Evolutionary conservation across 1,140 invertebrate genomes (phyloP).

Genomic region (Dreissena polymorpha): DNA sequence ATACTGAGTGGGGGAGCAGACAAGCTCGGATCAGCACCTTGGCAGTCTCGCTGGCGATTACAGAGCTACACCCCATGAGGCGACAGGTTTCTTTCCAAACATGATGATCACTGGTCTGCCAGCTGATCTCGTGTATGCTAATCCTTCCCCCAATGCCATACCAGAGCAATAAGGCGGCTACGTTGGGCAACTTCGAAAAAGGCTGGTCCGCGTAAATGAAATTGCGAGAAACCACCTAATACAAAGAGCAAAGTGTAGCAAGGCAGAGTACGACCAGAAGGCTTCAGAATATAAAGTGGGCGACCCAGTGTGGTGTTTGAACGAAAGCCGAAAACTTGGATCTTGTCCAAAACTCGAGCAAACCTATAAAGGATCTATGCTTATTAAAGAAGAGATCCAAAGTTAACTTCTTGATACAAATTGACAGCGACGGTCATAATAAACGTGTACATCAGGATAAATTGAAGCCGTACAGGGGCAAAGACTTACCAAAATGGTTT

Average conservation of each 20-base stretch:
- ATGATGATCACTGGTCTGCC: no score
- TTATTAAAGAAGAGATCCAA: neutral
- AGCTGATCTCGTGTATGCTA: no score
- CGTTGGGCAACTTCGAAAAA: neutral
- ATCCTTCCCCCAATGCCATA: no score
- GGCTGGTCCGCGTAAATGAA: neutral
- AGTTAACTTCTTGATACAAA: neutral
- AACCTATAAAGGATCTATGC: slow-evolving; percentile 1
- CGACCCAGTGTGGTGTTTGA: slow-evolving; percentile 19
- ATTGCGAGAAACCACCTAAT: neutral
- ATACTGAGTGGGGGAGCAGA: no score
- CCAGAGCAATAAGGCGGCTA: no score
- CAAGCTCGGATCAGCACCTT: no score
- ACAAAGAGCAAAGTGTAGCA: slow-evolving; percentile 4
- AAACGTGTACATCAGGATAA: neutral
- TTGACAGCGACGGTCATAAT: neutral
- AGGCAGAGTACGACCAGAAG: slow-evolving; percentile 15
- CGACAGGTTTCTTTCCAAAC: no score
- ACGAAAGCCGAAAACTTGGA: neutral
- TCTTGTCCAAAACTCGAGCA: slow-evolving; percentile 11
- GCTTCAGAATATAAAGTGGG: neutral
- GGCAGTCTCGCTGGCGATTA: no score
- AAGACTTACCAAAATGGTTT: neutral
- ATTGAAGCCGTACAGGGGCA: neutral
- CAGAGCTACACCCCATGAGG: no score